These are phyloP conservation scores for Scaptomyza graminum DNA, from an alignment of 1,140 invertebrate genomes.

Conservation along the genomic window DNA sequence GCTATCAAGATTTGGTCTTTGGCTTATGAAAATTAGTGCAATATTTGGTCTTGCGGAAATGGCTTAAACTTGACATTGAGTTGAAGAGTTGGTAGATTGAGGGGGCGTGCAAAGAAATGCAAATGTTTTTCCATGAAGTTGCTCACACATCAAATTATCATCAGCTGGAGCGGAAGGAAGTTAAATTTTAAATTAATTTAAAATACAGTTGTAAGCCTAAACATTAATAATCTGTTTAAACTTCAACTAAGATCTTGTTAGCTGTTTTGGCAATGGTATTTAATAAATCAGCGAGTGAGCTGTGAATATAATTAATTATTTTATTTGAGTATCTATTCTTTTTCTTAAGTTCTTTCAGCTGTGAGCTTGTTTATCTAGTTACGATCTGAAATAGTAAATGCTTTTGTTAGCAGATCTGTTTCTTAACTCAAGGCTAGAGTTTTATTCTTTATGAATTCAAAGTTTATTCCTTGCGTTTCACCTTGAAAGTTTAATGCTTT, in stretches of 20 bases:
- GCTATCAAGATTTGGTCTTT: slow-evolving; percentile 35
- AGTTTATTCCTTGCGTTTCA: no score
- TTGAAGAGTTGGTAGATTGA: neutral
- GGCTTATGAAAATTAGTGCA: slow-evolving; percentile 38
- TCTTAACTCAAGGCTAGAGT: no score
- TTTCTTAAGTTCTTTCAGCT: neutral
- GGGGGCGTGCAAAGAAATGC: slow-evolving; percentile 35
- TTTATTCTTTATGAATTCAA: no score
- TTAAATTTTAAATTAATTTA: neutral
- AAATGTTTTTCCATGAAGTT: slow-evolving; percentile 26
- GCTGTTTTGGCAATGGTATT: neutral
- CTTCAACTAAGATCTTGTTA: slow-evolving; percentile 1
- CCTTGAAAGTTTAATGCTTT: no score
- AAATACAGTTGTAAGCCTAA: slow-evolving; percentile 3
- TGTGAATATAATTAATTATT: neutral
- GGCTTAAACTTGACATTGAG: slow-evolving; percentile 74
- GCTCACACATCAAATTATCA: slow-evolving; percentile 37
- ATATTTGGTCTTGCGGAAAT: slow-evolving; percentile 55
- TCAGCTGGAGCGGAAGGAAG: slow-evolving; percentile 38
- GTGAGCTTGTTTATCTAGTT: neutral
- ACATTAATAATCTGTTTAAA: neutral
- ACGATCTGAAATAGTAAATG: no score
- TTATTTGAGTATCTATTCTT: neutral
- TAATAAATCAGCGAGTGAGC: neutral
- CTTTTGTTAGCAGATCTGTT: no score